Evolutionary conservation across 2,888 invertebrate genomes (phyloP), one percentile per base, ranked within the genome.

Genomic region (Disparrhopalites patrizii): DNA sequence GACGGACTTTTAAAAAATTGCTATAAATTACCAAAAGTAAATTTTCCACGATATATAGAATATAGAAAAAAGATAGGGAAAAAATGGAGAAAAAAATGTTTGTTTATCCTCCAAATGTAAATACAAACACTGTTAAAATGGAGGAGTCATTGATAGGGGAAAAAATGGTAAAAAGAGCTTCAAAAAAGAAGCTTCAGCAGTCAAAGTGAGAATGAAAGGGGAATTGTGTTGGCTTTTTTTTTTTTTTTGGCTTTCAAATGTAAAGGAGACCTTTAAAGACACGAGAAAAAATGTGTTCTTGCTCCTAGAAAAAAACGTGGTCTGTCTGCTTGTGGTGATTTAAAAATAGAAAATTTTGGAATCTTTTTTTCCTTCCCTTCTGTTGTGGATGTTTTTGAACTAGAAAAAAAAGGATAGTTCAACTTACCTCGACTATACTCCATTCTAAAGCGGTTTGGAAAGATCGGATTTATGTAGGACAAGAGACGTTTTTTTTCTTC

Each of bases 371-470:
- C 18, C 40, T 47, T 15, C 23, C 25, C 20, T 3, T 7, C 7
- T 47, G 23, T 20, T 47, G 25, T 10, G 3, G 40, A 4, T 40
- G 25, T 23, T 25, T n/a, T n/a, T n/a, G n/a, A n/a, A n/a, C n/a
- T n/a, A n/a, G n/a, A n/a, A n/a, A n/a, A n/a, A n/a, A n/a, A n/a
- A n/a, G n/a, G n/a, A n/a, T n/a, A 36, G 13, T 8, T 36, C 36
- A 36, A 23, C 54, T 54, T 54, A 54, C 54, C 54, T 54, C 54
- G 54, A 10, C 54, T 54, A 33, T 54, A 54, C 54, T 54, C 54
- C 54, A 54, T 54, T 30, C 20, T 54, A 47, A 23, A 47, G 8
- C 8, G 20, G 7, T 8, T 8, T 20, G 23, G 47, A 7, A 3
- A 47, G 47, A n/a, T n/a, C n/a, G n/a, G n/a, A 47, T 47, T 47